A percentile compares a stretch with the other conserved stretches of the same genome.
Evolutionary conservation across 2,113 vertebrate species (phyloP).

Genomic region (Campylomormyrus numenius): DNA sequence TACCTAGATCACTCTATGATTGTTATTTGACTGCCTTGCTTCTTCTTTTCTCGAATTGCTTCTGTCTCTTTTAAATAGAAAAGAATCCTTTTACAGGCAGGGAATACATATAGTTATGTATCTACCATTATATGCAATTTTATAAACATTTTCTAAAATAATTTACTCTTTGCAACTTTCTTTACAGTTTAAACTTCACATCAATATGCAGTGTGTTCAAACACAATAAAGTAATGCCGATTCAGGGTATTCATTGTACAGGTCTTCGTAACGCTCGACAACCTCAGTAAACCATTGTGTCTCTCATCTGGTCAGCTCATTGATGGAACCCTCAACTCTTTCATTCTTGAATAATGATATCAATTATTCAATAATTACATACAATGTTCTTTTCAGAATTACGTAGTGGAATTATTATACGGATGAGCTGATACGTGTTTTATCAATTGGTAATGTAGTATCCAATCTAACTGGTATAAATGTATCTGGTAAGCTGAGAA

Average conservation of each 20-base stretch:
- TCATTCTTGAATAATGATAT: neutral
- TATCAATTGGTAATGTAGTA: slow-evolving; percentile 33
- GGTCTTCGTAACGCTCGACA: neutral
- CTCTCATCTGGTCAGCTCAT: slow-evolving; percentile 5
- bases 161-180: neutral
- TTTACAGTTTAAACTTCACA: neutral
- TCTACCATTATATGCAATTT: neutral
- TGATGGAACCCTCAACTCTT: neutral
- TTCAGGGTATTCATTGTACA: neutral
- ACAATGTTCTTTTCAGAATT: neutral
- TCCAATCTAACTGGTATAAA: slow-evolving; percentile 49
- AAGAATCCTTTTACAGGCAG: neutral
- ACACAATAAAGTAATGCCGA: neutral
- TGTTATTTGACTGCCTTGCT: neutral
- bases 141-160: neutral
- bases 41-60: neutral
- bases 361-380: slow-evolving; percentile 29
- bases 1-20: neutral
- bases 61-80: neutral
- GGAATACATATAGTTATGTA: neutral
- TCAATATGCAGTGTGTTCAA: neutral
- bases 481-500: slow-evolving; percentile 56
- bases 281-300: neutral
- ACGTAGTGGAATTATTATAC: slow-evolving; percentile 11
- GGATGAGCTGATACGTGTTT: slow-evolving; percentile 15